Evolutionary conservation across 92 coral and sea anemone species (phyloP).

Genomic region (Siderastrea radians): DNA sequence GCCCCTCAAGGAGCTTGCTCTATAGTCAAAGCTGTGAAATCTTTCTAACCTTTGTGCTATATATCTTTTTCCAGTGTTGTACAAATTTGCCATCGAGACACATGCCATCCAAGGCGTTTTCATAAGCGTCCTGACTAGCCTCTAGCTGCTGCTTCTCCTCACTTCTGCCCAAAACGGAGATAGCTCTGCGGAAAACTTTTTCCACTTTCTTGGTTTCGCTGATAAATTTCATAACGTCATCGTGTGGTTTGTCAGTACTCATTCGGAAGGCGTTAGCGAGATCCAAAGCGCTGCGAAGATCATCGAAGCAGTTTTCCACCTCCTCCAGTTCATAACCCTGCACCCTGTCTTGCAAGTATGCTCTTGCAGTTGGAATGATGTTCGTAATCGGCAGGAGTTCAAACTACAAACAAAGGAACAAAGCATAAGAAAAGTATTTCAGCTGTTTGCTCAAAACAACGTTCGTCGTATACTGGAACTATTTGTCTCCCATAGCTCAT

Average conservation of each 20-base stretch:
- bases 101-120: not conserved
- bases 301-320: slow-evolving; percentile 21
- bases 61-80: not conserved
- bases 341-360: not conserved
- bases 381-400: slow-evolving; percentile 15
- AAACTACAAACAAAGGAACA: slow-evolving; percentile 6
- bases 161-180: not conserved
- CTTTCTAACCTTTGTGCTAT: not conserved
- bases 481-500: too few species aligned
- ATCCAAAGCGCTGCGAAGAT: slow-evolving; percentile 9
- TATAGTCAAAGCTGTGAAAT: not conserved
- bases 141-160: slow-evolving; percentile 11
- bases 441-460: too few species aligned
- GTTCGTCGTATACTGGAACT: too few species aligned
- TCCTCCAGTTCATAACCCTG: slow-evolving; percentile 2
- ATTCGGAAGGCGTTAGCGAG: not conserved
- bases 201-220: not conserved
- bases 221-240: slow-evolving; percentile 1
- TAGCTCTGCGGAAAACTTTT: not conserved
- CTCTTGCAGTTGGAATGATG: slow-evolving; percentile 2
- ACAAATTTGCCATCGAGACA: not conserved
- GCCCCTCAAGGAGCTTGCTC: not conserved
- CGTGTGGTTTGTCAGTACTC: not conserved
- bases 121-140: not conserved
- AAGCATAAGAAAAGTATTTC: not conserved